Base-by-base conservation (phyloP, 2,797 vertebrate genomes). In the Platyrinchus mystaceus region DNA sequence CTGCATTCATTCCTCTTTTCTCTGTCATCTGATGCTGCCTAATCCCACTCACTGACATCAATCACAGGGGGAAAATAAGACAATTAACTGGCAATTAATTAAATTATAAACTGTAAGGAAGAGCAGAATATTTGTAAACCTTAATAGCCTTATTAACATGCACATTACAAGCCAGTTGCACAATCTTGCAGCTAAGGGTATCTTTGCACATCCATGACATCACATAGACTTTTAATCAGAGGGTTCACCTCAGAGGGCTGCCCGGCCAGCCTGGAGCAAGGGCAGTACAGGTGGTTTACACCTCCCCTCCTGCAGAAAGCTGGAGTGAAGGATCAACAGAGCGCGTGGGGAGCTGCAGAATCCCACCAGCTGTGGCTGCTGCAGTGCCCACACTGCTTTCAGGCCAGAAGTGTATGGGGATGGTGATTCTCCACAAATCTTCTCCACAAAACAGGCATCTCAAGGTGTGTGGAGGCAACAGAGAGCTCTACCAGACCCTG, bases 31-130 rank as follows among this genome's bases (percentile, higher is more conserved):
- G 87, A 96, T 96, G 77, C 76, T 91, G 91, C 92, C 90, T 97
- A 93, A 96, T 96, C 95, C 95, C 84, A 90, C 93, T 96, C 92
- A 84, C 68, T 93, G 95, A 94, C 92, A 96, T 89, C 92, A 94
- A 95, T 97, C 96, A 95, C 87, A 94, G 92, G 53, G 86, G 90
- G 90, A 87, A 95, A 97, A 96, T 94, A 91, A 96, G 93, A 94
- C 96, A 93, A 95, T 95, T 95, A 96, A 92, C 85, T 74, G 67
- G 83, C 95, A 97, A 97, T 97, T 96, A 97, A 96, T 96, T 95
- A 95, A 90, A 92, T 95, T 96, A 95, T 76, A 96, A 87, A 94
- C 95, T 95, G 56, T 87, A 95, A 88, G 78, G 90, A 91, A 96
- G 89, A 92, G 32, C 63, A 93, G 96, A 94, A 85, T 94, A 95